Evolutionary conservation across 2,888 invertebrate genomes (phyloP).

Genomic region (Rhimphoctona megacephalus): DNA sequence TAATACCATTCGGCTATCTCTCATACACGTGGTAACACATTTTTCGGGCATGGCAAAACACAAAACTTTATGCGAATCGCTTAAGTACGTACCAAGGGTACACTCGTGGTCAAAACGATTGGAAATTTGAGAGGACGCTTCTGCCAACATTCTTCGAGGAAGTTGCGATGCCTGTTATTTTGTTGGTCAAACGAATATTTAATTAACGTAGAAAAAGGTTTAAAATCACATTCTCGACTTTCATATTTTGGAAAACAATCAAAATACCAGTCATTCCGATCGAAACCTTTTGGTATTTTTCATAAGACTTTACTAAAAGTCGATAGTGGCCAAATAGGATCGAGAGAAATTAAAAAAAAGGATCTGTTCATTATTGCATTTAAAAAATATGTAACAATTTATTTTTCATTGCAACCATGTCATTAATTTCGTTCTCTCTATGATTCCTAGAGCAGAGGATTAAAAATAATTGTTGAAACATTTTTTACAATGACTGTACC

Average conservation of each 20-base stretch:
- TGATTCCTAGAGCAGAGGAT: neutral
- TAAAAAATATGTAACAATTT: neutral
- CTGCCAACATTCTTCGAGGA: neutral
- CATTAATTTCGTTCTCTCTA: neutral
- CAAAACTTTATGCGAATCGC: conserved; percentile 41
- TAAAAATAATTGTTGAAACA: neutral
- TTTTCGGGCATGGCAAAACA: conserved; percentile 36
- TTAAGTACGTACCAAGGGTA: conserved; percentile 19
- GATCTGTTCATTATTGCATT: too few relatives aligned
- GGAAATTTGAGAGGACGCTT: neutral
- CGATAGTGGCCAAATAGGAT: too few relatives aligned
- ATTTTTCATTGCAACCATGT: neutral
- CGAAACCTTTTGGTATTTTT: neutral
- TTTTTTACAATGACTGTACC: neutral
- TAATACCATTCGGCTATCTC: conserved; percentile 34
- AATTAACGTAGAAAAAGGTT: neutral
- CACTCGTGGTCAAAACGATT: neutral
- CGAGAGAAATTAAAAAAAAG: too few relatives aligned
- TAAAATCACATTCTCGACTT: too few relatives aligned
- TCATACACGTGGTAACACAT: neutral
- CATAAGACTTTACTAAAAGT: neutral
- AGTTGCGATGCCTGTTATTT: neutral
- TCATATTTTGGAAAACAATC: neutral
- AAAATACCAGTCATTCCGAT: neutral
- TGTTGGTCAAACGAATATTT: neutral